Evolutionary conservation across 2,888 invertebrate species (phyloP), one percentile per base, ranked within the genome.

Genomic region (Ormyrus rosae): DNA sequence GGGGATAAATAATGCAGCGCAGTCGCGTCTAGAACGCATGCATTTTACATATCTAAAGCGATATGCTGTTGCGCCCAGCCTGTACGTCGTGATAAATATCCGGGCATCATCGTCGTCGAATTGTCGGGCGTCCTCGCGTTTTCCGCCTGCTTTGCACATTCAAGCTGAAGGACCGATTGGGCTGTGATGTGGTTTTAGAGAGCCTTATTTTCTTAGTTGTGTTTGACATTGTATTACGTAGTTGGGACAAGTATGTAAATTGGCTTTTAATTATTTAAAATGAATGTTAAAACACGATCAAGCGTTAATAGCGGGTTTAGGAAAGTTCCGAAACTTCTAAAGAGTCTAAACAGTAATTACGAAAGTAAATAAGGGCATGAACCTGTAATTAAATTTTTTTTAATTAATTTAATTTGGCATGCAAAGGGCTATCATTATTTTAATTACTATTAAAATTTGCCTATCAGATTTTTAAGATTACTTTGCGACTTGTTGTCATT

Each of bases 1-100:
- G 78, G 46, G 34, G 61, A 80, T 80, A 80, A 76, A 80, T 80
- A 80, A 80, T 80, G 65, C 80, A 80, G 55, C 56, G 55, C 11
- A 56, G 45, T 55, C 11, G 58, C 63, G 13, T 13, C 13, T 46
- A 55, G 65, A 61, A 64, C 61, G 76, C 71, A 58, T 70, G 60
- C 65, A 80, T 72, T 80, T 80, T 76, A 71, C 80, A 80, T 77
- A 69, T 61, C 19, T 9, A 51, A 46, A n/a, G 6, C 48, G 58
- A 50, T 58, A 55, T 68, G 58, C 46, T 48, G 53, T n/a, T 61
- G 73, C 34, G 56, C 45, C 19, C 55, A 45, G 55, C 51, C 68
- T 61, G 69, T 19, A 55, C 73, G 56, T 74, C 73, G 34, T 55
- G 55, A 50, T 60, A n/a, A 48, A 45, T 48, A 2, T 45, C 45